Evolutionary conservation across 2,797 vertebrate genomes (phyloP).

Genomic region (Peromyscus aztecus): DNA sequence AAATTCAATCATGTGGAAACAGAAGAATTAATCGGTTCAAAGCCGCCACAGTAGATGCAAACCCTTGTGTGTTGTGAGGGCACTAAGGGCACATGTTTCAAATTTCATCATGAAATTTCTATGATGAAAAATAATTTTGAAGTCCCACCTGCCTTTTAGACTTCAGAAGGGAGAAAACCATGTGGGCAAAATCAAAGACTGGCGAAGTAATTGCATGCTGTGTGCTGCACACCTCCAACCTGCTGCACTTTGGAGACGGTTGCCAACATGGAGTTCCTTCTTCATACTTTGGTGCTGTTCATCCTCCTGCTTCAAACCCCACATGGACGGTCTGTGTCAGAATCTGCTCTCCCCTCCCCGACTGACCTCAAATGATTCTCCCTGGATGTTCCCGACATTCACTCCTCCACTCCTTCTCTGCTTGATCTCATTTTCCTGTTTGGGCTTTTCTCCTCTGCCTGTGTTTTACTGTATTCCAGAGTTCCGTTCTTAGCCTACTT

Average conservation of each 20-base stretch:
- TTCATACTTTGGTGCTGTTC: neutral
- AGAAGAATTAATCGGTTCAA: conserved; percentile 36
- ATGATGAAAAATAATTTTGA: neutral
- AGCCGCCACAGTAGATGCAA: conserved; percentile 50
- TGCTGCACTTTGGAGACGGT: neutral
- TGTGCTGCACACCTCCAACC: neutral
- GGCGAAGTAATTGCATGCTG: neutral
- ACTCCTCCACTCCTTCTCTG: too few relatives aligned
- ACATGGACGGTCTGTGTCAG: neutral
- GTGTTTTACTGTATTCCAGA: neutral
- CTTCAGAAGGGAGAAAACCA: neutral
- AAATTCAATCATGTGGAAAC: conserved; percentile 60
- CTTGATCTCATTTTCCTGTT: neutral
- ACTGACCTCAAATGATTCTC: neutral
- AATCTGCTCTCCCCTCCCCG: too few relatives aligned
- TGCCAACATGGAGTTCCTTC: neutral
- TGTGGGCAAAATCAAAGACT: neutral
- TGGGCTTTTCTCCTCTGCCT: neutral
- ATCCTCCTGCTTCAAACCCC: neutral
- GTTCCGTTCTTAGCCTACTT: conserved; percentile 10
- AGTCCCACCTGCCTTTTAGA: neutral
- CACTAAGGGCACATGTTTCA: neutral
- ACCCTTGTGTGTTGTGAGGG: neutral
- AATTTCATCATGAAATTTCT: conserved; percentile 20
- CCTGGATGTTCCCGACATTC: neutral